phyloP scores from a whole-genome alignment of 2,797 vertebrate genomes.

The Cottoperca gobio region DNA sequence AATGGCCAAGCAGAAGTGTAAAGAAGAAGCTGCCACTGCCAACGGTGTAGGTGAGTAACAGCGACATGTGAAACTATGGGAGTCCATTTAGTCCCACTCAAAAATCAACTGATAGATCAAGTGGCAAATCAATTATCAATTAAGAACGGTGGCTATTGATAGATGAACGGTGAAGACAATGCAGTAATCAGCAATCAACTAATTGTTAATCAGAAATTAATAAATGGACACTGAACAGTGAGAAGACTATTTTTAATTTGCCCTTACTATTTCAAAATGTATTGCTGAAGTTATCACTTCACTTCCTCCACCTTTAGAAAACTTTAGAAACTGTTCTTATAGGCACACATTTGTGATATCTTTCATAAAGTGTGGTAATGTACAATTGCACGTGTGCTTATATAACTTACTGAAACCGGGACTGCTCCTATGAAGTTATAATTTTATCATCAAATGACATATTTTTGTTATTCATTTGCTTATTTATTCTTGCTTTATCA shows the following conservation, averaged over 20 bases:
- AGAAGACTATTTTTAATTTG: background rate
- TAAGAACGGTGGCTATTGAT: background rate
- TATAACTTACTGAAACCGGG: no score
- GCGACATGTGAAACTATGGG: background rate
- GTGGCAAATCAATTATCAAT: background rate
- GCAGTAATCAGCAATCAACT: background rate
- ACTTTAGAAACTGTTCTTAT: background rate
- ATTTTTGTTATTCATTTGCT: background rate
- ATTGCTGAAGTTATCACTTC: background rate
- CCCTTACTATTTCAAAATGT: background rate
- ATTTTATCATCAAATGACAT: background rate
- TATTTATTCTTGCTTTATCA: background rate
- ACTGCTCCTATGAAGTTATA: background rate
- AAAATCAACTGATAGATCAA: background rate
- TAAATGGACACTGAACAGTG: background rate
- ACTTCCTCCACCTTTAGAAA: no score
- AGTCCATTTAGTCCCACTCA: background rate
- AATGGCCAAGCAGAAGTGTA: constrained; percentile 95
- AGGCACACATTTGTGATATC: background rate
- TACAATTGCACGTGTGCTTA: background rate
- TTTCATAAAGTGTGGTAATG: background rate
- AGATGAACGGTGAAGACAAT: background rate
- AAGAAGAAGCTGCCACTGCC: constrained; percentile 86
- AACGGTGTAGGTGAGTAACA: constrained; percentile 87
- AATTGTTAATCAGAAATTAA: background rate